Percentiles rank a stretch among this genome's conserved stretches.
phyloP scores from a whole-genome alignment of 2,888 invertebrate species.

The Strigamia maritima region DNA sequence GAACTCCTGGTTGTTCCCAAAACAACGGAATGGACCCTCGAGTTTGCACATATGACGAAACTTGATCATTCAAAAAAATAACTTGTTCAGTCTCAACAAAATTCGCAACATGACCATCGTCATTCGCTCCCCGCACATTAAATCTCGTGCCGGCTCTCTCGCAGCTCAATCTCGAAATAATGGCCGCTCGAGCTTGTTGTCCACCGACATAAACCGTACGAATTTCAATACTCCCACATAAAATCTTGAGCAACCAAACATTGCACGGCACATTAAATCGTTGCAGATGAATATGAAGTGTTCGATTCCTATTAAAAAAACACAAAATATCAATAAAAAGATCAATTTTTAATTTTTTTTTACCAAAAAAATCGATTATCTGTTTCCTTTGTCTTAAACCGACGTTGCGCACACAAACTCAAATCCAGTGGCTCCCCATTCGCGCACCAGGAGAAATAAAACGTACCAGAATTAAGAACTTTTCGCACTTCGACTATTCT shows the following conservation, averaged over 20 bases:
- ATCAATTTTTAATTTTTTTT: too few relatives aligned
- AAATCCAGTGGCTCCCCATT: conserved; percentile 71
- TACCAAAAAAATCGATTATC: conserved; percentile 98
- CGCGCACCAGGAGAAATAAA: conserved; percentile 85
- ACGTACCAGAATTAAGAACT: conserved; percentile 94
- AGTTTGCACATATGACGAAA: conserved; percentile 81
- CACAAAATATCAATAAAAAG: too few relatives aligned
- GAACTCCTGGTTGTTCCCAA: conserved; percentile 98
- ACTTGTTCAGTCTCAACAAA: conserved; percentile 99
- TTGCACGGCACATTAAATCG: conserved; percentile 85
- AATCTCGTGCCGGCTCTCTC: conserved; percentile 97
- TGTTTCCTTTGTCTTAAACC: conserved; percentile 71
- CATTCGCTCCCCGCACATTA: conserved; percentile 97
- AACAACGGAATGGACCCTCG: conserved; percentile 96
- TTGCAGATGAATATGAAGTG: conserved; percentile 87
- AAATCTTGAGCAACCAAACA: conserved; percentile 88
- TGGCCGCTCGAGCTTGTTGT: conserved; percentile 87
- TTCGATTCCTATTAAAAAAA: conserved; percentile 92
- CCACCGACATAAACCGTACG: conserved; percentile 97
- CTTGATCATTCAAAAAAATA: conserved; percentile 83
- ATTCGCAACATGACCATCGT: conserved; percentile 98
- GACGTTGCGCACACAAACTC: conserved; percentile 88
- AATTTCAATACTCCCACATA: conserved; percentile 97
- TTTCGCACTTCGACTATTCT: conserved; percentile 62
- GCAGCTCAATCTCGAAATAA: conserved; percentile 92